Base-by-base conservation (phyloP, 2,797 vertebrate species). In the Delichon dasypus region DNA sequence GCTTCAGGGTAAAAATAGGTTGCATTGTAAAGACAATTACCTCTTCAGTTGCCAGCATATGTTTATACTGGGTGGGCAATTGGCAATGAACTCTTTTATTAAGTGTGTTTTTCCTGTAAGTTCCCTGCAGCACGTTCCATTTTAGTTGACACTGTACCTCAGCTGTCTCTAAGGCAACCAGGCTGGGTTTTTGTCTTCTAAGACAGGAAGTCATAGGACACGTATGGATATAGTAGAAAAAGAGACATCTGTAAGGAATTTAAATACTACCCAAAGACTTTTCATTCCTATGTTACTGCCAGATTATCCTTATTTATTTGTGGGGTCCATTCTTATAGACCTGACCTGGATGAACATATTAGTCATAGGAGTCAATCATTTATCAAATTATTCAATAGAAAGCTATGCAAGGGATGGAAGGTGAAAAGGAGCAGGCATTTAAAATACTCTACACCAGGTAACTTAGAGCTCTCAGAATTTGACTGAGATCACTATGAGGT, bases 101-200 rank as follows among this genome's bases (percentile, higher is more conserved):
- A 89, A 94, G 90, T 94, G 74, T 27, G 68, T 95, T 95, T 96
- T 96, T 95, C 94, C 94, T 96, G 75, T 85, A 57, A 71, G 67
- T 89, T 93, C 75, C 61, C 86, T 80, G 61, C 66, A 72, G 86
- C 18, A 15, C 64, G 50, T 51, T 90, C 40, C 85, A 64, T 92
- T 93, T 90, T 23, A 51, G 84, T 77, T 83, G 77, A 89, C 54
- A 6, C 19, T 57, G 25, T 73, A 89, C 32, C 74, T 79, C 78
- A 72, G 65, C n/a, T 80, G 22, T 92, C 54, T 66, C 89, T 79
- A 74, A 91, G 81, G 88, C 47, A 97, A 83, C 58, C 80, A 88
- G 81, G 27, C 42, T 84, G 86, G 50, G 62, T 78, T 93, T 96
- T 94, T 93, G 88, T 83, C 64, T 89, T 78, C 34, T 57, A 45